Percentiles rank a stretch among this genome's conserved stretches.
phyloP scores from a whole-genome alignment of 2,888 invertebrate species.

The Cantharis rustica region DNA sequence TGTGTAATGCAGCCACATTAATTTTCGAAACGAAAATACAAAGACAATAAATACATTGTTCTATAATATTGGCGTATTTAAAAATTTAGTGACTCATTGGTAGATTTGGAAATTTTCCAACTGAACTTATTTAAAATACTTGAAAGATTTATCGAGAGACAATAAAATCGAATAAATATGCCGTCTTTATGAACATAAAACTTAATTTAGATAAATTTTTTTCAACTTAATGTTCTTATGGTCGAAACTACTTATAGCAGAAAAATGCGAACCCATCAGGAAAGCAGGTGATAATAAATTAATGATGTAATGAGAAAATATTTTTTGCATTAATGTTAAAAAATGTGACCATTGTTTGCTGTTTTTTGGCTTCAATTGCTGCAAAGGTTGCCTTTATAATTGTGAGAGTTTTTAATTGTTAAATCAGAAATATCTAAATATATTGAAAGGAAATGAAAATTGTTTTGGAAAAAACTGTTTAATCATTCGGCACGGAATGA shows the following conservation, averaged over 20 bases:
- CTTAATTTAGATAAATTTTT: conserved; percentile 14
- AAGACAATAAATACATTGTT: conserved; percentile 13
- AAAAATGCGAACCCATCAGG: not conserved
- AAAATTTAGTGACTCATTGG: conserved; percentile 24
- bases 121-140: conserved; percentile 18
- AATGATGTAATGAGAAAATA: not conserved
- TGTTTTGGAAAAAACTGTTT: not conserved
- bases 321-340: not conserved
- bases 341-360: not conserved
- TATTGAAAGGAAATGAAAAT: not conserved
- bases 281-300: conserved; percentile 22
- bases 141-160: conserved; percentile 13
- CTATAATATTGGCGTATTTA: conserved; percentile 17
- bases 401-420: not conserved
- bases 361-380: not conserved
- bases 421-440: not conserved
- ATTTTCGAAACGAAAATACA: not conserved
- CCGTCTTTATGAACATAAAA: conserved; percentile 16
- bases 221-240: not conserved
- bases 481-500: conserved; percentile 8
- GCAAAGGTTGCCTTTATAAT: not conserved
- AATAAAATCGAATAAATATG: conserved; percentile 22
- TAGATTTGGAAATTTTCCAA: conserved; percentile 17
- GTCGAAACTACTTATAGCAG: not conserved
- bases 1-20: not conserved